Evolutionary conservation across 2,888 invertebrate species (phyloP).

Genomic region (Syritta pipiens): DNA sequence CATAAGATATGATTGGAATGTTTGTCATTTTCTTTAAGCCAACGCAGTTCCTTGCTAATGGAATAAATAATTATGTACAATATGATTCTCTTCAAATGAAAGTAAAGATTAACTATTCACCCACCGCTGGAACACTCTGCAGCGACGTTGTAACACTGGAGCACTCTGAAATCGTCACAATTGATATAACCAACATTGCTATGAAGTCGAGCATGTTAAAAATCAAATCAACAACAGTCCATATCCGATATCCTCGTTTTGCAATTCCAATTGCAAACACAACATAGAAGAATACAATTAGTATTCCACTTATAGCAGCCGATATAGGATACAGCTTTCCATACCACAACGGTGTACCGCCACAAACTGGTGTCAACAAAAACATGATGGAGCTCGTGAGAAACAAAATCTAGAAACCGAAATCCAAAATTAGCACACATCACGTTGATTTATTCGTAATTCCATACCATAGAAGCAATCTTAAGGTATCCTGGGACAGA

Average conservation of each 20-base stretch:
- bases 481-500: constrained; percentile 19
- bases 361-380: constrained; percentile 42
- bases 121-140: constrained; percentile 24
- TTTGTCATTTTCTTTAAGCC: too few relatives aligned
- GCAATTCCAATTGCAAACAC: constrained; percentile 34
- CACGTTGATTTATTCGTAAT: background rate
- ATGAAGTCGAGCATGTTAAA: constrained; percentile 54
- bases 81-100: too few relatives aligned
- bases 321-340: constrained; percentile 47
- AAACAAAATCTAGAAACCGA: constrained; percentile 24
- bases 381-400: constrained; percentile 44
- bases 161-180: constrained; percentile 34
- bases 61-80: too few relatives aligned
- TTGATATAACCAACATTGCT: constrained; percentile 45
- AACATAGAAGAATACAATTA: constrained; percentile 10
- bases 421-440: background rate
- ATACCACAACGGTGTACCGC: constrained; percentile 37
- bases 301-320: constrained; percentile 31
- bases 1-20: too few relatives aligned
- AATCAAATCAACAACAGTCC: constrained; percentile 40
- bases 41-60: too few relatives aligned
- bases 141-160: constrained; percentile 1
- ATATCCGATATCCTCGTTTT: constrained; percentile 10
- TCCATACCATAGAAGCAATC: constrained; percentile 21
- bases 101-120: too few relatives aligned